Base-by-base conservation (phyloP, 2,113 vertebrate genomes). In the Todiramphus chloris region DNA sequence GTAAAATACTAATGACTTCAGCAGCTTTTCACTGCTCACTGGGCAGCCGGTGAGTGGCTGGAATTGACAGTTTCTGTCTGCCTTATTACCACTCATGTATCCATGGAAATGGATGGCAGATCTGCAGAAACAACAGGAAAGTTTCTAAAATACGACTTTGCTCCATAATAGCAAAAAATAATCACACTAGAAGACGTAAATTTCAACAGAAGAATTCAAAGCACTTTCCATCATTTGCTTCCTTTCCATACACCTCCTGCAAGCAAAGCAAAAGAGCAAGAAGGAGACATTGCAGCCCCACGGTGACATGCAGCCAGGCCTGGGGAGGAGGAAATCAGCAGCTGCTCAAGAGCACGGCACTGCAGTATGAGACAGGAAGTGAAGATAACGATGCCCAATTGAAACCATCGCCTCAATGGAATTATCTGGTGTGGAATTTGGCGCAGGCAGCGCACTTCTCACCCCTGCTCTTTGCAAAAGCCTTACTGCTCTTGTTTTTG, bases 391-490 rank as follows among this genome's bases (percentile, higher is more conserved):
- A 37, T 94, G 78, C 63, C 93, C 87, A 83, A 3, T 70, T 77
- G 87, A 95, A 95, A 69, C 50, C 87, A 76, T 63, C 0, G 0
- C 91, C 84, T 95, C 90, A 77, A 35, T 93, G 92, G 94, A 96
- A 96, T 97, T 96, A 96, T 96, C 94, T 94, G 94, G 95, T 96
- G 95, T 96, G 93, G 96, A 97, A 94, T 96, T 97, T 96, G 95
- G 95, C 94, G 82, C 25, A 15, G 66, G 21, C 80, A 66, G 35
- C 0, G 28, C 62, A 77, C 87, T 96, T 96, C 21, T 5, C 94
- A 91, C 82, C 25, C 48, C n/a, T 0, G 7, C 78, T 62, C 79
- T 89, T 91, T 23, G 75, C 63, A 86, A 90, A 91, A 80, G 46
- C n/a, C 72, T 83, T 25, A 24, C 78, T 80, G 78, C 28, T 85